Conservation (phyloP, 1,140 invertebrate genomes). For the Mactra quadrangularis region DNA sequence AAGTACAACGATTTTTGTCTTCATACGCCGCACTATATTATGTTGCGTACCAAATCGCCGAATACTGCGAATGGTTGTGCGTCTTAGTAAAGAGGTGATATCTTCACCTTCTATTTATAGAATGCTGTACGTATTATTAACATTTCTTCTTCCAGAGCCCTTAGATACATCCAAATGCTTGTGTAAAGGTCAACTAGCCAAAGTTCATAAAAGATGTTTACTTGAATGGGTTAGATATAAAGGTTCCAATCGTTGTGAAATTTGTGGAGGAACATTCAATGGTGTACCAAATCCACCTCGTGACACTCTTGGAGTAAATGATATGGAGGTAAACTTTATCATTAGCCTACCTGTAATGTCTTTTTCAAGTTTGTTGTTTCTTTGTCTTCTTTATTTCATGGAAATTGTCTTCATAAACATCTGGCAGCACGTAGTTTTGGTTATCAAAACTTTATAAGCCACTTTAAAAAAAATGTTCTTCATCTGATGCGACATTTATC, state of each 20-base stretch:
- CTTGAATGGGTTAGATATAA: slow-evolving; percentile 52
- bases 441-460: not conserved
- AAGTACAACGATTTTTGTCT: no score
- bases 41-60: no score
- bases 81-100: no score
- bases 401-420: not conserved
- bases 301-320: slow-evolving; percentile 8
- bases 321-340: slow-evolving; percentile 28
- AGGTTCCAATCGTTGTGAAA: slow-evolving; percentile 61
- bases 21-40: no score
- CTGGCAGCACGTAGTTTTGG: no score
- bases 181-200: slow-evolving; percentile 56
- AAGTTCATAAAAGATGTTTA: slow-evolving; percentile 51
- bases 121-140: no score
- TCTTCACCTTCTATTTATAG: no score
- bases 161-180: slow-evolving; percentile 16
- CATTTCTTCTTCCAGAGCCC: slow-evolving; percentile 39
- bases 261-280: slow-evolving; percentile 39
- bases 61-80: no score
- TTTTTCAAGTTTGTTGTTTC: not conserved
- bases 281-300: slow-evolving; percentile 12
- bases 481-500: no score
- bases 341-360: not conserved
- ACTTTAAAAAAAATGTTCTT: not conserved
- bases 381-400: not conserved